Percentiles rank a stretch among this genome's conserved stretches.
Conservation (phyloP, 2,797 vertebrate genomes). For the Macropodus opercularis region DNA sequence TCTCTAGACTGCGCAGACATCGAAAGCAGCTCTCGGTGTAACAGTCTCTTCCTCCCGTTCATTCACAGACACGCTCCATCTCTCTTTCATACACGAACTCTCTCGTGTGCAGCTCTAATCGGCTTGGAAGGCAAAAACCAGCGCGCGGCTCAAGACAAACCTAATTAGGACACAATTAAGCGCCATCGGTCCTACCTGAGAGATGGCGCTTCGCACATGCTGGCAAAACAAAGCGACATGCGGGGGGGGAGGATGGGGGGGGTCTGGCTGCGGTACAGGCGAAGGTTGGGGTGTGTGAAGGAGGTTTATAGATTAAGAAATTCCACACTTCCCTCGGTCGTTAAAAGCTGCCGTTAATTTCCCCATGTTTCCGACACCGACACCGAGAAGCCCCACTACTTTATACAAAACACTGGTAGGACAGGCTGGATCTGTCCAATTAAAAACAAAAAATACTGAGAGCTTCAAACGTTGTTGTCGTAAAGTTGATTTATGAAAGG, state of each 20-base stretch:
- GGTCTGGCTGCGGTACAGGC: too few species aligned
- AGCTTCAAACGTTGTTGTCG: too few species aligned
- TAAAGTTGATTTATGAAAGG: conserved; percentile 11
- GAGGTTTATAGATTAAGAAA: not conserved
- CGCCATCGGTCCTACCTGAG: conserved; percentile 58
- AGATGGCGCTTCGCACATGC: not conserved
- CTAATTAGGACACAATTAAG: conserved; percentile 66
- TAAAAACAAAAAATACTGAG: conserved; percentile 27
- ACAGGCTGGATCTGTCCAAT: not conserved
- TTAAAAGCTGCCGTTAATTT: conserved; percentile 38
- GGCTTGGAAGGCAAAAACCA: conserved; percentile 43
- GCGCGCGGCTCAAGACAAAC: conserved; percentile 18
- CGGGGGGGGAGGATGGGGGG: conserved; percentile 4
- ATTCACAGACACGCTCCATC: conserved; percentile 16
- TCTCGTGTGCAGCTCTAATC: conserved; percentile 45
- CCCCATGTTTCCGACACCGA: conserved; percentile 10
- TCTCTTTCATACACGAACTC: conserved; percentile 24
- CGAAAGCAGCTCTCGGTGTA: conserved; percentile 14
- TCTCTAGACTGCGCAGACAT: conserved; percentile 23
- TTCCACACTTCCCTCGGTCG: conserved; percentile 11
- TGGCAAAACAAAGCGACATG: conserved; percentile 56
- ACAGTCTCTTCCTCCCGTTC: conserved; percentile 9
- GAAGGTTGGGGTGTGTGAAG: not conserved
- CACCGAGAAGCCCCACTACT: conserved; percentile 20
- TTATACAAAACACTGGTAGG: not conserved